Evolutionary conservation across 2,113 vertebrate genomes (phyloP).

Genomic region (Lichenostomus cassidix): DNA sequence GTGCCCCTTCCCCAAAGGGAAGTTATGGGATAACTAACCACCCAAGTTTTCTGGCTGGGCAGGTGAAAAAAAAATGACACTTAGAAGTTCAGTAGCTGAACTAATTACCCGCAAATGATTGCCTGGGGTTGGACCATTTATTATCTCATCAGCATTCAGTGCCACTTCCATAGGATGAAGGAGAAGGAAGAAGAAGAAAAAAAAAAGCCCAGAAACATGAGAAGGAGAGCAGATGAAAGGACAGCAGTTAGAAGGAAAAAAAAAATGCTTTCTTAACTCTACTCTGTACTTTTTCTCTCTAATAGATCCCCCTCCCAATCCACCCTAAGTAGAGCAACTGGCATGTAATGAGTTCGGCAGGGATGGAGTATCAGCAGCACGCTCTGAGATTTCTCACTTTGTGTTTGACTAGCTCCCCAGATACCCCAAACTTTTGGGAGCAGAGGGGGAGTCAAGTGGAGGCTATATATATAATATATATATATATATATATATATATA

Average conservation of each 20-base stretch:
- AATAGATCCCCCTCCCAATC: constrained; percentile 9
- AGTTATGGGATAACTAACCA: constrained; percentile 15
- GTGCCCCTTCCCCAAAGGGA: not conserved
- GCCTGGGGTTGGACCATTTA: constrained; percentile 63
- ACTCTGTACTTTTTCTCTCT: constrained; percentile 53
- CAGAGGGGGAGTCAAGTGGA: not conserved
- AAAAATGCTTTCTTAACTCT: constrained; percentile 40
- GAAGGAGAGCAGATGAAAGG: constrained; percentile 49
- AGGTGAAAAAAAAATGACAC: constrained; percentile 17
- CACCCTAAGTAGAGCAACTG: constrained; percentile 6
- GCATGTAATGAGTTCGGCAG: constrained; percentile 46
- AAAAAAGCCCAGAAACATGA: constrained; percentile 36
- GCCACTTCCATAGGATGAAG: constrained; percentile 29
- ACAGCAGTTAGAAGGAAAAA: constrained; percentile 31
- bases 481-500: not conserved
- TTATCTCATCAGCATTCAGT: constrained; percentile 61
- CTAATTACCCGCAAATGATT: constrained; percentile 69
- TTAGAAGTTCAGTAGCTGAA: constrained; percentile 59
- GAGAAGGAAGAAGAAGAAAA: constrained; percentile 16
- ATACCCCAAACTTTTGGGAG: not conserved
- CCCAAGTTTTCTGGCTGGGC: constrained; percentile 45
- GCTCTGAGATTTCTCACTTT: not conserved
- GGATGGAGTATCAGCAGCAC: not conserved
- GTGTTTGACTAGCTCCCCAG: not conserved
- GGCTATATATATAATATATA: rapidly evolving